These are phyloP conservation scores for Caenorhabditis sp. DNA, from an alignment of 2,888 invertebrate species.

Conservation along the genomic window DNA sequence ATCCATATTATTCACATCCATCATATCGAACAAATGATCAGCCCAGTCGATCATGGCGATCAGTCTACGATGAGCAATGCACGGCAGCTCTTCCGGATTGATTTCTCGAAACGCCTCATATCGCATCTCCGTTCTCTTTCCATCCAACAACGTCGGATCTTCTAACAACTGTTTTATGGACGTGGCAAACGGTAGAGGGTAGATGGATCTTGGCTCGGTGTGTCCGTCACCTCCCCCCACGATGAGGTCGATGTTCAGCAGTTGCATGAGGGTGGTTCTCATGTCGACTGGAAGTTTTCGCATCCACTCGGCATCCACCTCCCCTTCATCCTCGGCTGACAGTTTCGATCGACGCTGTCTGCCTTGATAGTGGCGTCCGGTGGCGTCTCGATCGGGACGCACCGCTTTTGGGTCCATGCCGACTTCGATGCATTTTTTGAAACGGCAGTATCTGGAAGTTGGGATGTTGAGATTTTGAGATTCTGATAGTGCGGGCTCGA, in stretches of 20 bases:
- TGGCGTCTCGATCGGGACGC: slow-evolving; percentile 82
- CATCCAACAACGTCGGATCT: slow-evolving; percentile 80
- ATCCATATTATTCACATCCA: slow-evolving; percentile 80
- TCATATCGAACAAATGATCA: slow-evolving; percentile 81
- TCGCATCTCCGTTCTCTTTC: slow-evolving; percentile 82
- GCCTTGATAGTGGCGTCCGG: slow-evolving; percentile 78
- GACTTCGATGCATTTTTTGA: slow-evolving; percentile 82
- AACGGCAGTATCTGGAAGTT: slow-evolving; percentile 78
- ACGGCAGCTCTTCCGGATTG: slow-evolving; percentile 76
- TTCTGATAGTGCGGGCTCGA: too few species aligned
- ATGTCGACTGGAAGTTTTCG: slow-evolving; percentile 82
- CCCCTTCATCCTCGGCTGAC: slow-evolving; percentile 71
- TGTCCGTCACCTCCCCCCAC: slow-evolving; percentile 74
- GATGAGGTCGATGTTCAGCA: slow-evolving; percentile 81
- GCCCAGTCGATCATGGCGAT: slow-evolving; percentile 82
- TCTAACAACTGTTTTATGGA: slow-evolving; percentile 79
- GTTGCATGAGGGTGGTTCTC: slow-evolving; percentile 81
- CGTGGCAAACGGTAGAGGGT: slow-evolving; percentile 76
- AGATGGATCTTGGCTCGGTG: slow-evolving; percentile 73
- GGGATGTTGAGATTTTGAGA: not conserved
- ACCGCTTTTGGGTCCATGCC: slow-evolving; percentile 83
- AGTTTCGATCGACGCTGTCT: slow-evolving; percentile 70
- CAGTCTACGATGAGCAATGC: slow-evolving; percentile 79
- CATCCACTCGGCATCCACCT: slow-evolving; percentile 80
- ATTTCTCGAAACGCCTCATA: slow-evolving; percentile 81